Percentiles rank a stretch among this genome's conserved stretches.
phyloP scores from a whole-genome alignment of 1,140 invertebrate genomes.

The Tyrophagus putrescentiae region DNA sequence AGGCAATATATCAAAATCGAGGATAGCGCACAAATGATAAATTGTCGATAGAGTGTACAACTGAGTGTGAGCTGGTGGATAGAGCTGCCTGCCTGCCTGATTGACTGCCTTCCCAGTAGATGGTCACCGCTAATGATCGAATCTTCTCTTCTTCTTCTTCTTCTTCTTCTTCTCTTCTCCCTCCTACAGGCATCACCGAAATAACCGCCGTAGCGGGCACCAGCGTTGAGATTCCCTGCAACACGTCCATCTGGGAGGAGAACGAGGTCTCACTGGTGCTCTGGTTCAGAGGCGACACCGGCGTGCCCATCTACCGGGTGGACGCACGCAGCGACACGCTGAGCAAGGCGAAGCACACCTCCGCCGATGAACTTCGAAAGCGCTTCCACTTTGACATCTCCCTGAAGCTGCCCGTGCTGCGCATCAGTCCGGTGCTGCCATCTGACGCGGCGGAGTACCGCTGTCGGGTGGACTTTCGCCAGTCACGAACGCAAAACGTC shows the following conservation, averaged over 20 bases:
- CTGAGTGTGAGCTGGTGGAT: too few species aligned
- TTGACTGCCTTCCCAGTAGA: too few species aligned
- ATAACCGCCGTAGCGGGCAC: conserved; percentile 49
- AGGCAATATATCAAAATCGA: too few species aligned
- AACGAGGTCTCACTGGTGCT: conserved; percentile 64
- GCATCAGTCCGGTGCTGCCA: conserved; percentile 54
- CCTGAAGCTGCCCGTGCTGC: conserved; percentile 47
- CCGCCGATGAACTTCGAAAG: conserved; percentile 17
- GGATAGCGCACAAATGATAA: too few species aligned
- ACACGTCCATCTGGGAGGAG: conserved; percentile 50
- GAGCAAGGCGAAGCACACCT: conserved; percentile 5
- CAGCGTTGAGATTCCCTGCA: conserved; percentile 58
- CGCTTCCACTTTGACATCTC: conserved; percentile 25
- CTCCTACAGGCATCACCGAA: conserved; percentile 16
- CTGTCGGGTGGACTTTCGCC: conserved; percentile 73
- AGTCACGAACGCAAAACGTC: conserved; percentile 52
- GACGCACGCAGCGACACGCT: conserved; percentile 23
- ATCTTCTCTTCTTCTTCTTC: too few species aligned
- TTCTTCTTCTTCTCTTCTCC: neutral
- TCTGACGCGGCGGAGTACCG: conserved; percentile 72
- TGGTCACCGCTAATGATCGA: too few species aligned
- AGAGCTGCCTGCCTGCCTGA: too few species aligned
- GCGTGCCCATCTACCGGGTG: conserved; percentile 31
- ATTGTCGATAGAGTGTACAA: too few species aligned
- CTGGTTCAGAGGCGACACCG: conserved; percentile 57